Percentiles rank a stretch among this genome's conserved stretches.
Evolutionary conservation across 1,140 invertebrate species (phyloP).

Genomic region (Cherax quadricarinatus): DNA sequence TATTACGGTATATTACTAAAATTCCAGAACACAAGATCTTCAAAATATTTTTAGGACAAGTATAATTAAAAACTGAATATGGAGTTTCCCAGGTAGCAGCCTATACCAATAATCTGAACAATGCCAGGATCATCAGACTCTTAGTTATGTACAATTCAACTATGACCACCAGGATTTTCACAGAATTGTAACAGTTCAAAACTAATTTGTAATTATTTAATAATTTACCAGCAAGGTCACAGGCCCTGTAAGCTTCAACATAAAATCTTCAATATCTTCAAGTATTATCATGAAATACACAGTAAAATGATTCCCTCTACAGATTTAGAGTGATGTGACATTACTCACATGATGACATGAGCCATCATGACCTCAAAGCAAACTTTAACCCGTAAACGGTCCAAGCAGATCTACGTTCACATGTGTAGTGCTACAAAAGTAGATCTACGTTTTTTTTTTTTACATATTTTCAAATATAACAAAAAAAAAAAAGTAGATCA

Average conservation of each 20-base stretch:
- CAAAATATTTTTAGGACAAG: neutral
- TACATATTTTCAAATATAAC: too few species aligned
- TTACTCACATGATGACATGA: constrained; percentile 33
- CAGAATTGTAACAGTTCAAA: neutral
- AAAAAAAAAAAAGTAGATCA: too few species aligned
- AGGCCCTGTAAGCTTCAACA: neutral
- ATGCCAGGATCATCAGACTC: too few species aligned
- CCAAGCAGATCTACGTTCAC: too few species aligned
- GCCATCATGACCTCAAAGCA: neutral
- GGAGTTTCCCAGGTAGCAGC: neutral
- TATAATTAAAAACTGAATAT: neutral
- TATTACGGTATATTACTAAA: neutral
- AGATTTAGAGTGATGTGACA: neutral
- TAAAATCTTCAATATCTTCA: too few species aligned
- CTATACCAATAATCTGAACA: neutral
- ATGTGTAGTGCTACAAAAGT: too few species aligned
- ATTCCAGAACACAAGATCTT: neutral
- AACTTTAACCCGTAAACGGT: neutral
- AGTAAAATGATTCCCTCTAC: neutral
- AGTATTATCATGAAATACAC: neutral
- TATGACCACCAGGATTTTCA: too few species aligned
- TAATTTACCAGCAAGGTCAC: neutral
- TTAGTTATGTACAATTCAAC: too few species aligned
- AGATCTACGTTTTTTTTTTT: too few species aligned
- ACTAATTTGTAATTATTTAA: neutral